Base-by-base conservation (phyloP, 2,888 invertebrate species). In the Xanthia icteritia region DNA sequence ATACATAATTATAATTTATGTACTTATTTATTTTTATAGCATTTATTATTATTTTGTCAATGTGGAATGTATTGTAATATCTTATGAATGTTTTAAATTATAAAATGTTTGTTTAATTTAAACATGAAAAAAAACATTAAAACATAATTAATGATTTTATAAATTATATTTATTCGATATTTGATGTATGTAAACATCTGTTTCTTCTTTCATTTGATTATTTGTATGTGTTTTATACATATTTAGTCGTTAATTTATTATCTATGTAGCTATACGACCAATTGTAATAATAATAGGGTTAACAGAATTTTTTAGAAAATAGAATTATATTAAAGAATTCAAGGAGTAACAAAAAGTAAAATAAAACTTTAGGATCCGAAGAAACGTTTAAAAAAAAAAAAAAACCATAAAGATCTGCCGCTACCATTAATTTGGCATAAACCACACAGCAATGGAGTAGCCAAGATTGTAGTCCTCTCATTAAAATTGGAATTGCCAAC, bases 201-300 rank as follows among this genome's bases (percentile, higher is more conserved):
- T 75, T 31, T 63, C 20, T 54, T 54, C n/a, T 31, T 51, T 39
- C 60, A 74, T 17, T 42, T 31, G 15, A 60, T 39, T 51, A 71
- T 31, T 17, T 73, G 1, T 23, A 15, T 42, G 17, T 2, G 23
- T 75, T 74, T 42, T 42, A 23, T 56, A n/a, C 31, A 17, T 42
- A 42, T 71, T 54, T 56, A 17, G 23, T n/a, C 3, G 9, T 17
- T 27, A n/a, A n/a, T n/a, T n/a, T 11, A 15, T 27, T 20, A 51
- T 8, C 1, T 9, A 51, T 31, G 2, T 27, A 65, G 64, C 5
- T 64, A 39, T n/a, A 39, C 27, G n/a, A 42, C 20, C 27, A 66
- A 45, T 20, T 20, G 2, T 27, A 45, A 20, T 65, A 45, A 45
- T 42, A 23, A 45, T 20, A 48, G 15, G 13, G 13, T 20, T 20